Evolutionary conservation across 2,888 invertebrate genomes (phyloP).

Genomic region (Drosophila cracens): DNA sequence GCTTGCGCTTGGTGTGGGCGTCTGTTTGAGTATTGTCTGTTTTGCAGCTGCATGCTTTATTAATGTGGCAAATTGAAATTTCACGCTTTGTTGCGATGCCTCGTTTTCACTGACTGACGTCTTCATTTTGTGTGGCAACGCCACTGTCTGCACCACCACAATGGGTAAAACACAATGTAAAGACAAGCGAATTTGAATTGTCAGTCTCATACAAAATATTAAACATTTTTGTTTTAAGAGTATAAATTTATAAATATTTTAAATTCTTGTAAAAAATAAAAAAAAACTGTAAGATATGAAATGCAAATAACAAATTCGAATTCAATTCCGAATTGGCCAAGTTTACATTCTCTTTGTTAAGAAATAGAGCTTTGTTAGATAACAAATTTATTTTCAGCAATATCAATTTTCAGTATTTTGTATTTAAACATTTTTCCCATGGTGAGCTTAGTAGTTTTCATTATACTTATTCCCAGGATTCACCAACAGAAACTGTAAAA

Average conservation of each 20-base stretch:
- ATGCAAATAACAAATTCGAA: neutral
- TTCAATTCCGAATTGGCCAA: neutral
- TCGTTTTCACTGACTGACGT: conserved; percentile 11
- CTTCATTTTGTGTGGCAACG: conserved; percentile 19
- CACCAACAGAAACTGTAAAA: conserved; percentile 15
- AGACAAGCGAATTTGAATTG: neutral
- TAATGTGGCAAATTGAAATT: conserved; percentile 79
- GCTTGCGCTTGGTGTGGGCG: conserved; percentile 14
- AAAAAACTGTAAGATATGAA: no score
- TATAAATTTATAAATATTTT: neutral
- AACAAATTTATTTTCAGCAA: neutral
- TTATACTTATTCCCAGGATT: neutral
- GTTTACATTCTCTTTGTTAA: neutral
- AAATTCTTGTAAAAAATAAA: no score
- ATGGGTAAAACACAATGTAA: neutral
- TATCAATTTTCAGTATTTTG: neutral
- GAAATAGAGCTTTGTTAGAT: neutral
- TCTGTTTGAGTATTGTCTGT: conserved; percentile 46
- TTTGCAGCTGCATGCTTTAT: conserved; percentile 58
- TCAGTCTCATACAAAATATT: neutral
- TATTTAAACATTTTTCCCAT: neutral
- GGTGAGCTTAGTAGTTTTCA: neutral
- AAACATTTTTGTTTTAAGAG: neutral
- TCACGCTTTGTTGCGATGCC: conserved; percentile 57
- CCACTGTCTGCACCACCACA: neutral